A percentile compares a stretch with the other conserved stretches of the same genome.
Conservation (phyloP, 2,888 invertebrate species). For the Epinotia demarniana region DNA sequence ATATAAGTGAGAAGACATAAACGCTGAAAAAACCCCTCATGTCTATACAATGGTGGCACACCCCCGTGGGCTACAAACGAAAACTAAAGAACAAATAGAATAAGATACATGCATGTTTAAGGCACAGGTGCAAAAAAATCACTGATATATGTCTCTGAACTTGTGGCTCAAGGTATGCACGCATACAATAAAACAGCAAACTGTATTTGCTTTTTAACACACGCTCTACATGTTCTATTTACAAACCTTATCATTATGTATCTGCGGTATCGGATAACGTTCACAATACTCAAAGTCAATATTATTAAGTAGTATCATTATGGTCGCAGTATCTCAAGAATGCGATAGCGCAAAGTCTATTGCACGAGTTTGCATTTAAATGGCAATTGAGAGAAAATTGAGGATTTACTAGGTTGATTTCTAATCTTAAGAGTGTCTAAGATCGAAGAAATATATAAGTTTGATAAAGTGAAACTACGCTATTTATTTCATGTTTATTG, state of each 20-base stretch:
- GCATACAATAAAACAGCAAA: background rate
- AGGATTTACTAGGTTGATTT: slow-evolving; percentile 32
- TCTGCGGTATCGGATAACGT: slow-evolving; percentile 35
- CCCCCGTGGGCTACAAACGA: too few species aligned
- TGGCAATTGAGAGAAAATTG: slow-evolving; percentile 35
- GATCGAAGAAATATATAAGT: slow-evolving; percentile 2
- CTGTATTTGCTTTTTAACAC: slow-evolving; percentile 2
- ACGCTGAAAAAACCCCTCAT: background rate
- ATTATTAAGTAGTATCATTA: slow-evolving; percentile 39
- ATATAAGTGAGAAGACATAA: background rate
- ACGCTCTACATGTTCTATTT: slow-evolving; percentile 34
- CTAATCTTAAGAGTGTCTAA: slow-evolving; percentile 16
- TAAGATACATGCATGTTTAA: too few species aligned
- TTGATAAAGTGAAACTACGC: background rate
- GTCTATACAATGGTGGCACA: background rate
- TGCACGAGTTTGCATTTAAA: slow-evolving; percentile 33
- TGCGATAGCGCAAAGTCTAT: slow-evolving; percentile 31
- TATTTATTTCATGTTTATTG: background rate
- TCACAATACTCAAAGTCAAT: slow-evolving; percentile 37
- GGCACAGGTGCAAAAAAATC: background rate
- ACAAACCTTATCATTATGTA: slow-evolving; percentile 26
- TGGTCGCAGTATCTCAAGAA: slow-evolving; percentile 34
- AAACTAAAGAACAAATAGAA: too few species aligned
- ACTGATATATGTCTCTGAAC: background rate
- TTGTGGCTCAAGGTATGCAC: background rate